Evolutionary conservation across 2,797 vertebrate species (phyloP), one percentile per base, ranked within the genome.

Genomic region (Martes flavigula): DNA sequence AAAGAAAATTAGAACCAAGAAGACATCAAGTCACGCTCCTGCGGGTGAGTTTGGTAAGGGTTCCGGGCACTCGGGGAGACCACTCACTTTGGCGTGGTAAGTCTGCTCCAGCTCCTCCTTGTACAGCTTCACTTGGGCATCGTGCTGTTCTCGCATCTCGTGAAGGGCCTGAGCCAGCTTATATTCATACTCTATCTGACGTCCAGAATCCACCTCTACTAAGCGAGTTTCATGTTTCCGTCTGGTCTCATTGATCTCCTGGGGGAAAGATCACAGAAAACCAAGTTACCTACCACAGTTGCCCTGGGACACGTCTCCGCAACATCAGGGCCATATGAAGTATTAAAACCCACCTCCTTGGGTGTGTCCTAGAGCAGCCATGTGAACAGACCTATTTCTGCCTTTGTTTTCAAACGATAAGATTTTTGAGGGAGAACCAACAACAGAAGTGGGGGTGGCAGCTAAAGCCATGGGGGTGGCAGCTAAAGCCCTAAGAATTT

Each of bases 181-280:
- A 75, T 98, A 98, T 40, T 99, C 99, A 0, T 99, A 99, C 14
- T 99, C 99, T 21, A 99, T 97, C 85, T 99, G 99, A 15, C 97
- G 98, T 0, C 99, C 99, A 11, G 99, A 99, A 94, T 99, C 99
- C 89, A 99, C 99, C 97, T 99, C 99, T 38, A 99, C 99, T 98
- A 99, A 97, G 2, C 98, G 98, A 0, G 98, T 99, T 94, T 99
- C 99, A 0, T 99, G 99, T 13, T 99, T 99, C 54, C 98, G 98
- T 54, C 98, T 98, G 0, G 98, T 99, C 96, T 99, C 99, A 58
- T 99, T 99, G n/a, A 99, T 98, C 96, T 99, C 99, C 99, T 99
- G 2, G 1, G 12, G 12, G 6, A 48, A 78, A n/a, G 17, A 90
- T 4, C 4, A 82, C 4, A 48, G 0, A 60, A 54, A 30, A 81